These are phyloP conservation scores for Hormaphis cornu DNA, from an alignment of 1,140 invertebrate genomes.

Conservation along the genomic window DNA sequence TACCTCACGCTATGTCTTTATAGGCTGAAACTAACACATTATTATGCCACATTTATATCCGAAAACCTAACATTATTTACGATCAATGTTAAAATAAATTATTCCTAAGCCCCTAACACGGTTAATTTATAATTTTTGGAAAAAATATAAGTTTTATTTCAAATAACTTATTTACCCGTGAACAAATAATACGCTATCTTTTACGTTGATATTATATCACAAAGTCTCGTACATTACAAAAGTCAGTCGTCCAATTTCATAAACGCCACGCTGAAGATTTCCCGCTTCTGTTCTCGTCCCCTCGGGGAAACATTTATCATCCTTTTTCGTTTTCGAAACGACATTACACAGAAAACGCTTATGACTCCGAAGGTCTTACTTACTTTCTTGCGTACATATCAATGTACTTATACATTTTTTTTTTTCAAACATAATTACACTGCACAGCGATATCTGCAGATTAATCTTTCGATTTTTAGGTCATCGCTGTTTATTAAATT, in stretches of 20 bases:
- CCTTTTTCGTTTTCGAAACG: not conserved
- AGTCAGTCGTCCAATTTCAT: not conserved
- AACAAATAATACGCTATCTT: not conserved
- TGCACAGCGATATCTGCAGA: too few relatives aligned
- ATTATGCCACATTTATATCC: too few relatives aligned
- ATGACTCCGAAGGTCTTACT: not conserved
- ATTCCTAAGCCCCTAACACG: too few relatives aligned
- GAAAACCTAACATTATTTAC: too few relatives aligned
- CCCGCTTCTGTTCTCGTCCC: not conserved
- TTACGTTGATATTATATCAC: not conserved
- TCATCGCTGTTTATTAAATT: not conserved
- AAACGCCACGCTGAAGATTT: not conserved
- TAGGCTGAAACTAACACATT: too few relatives aligned
- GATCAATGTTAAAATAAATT: too few relatives aligned
- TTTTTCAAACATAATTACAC: too few relatives aligned
- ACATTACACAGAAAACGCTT: not conserved
- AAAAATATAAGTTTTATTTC: too few relatives aligned
- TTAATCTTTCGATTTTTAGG: not conserved
- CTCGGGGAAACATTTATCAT: constrained; percentile 17
- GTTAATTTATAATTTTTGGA: too few relatives aligned
- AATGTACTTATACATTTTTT: too few relatives aligned
- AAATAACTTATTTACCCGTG: too few relatives aligned
- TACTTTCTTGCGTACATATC: not conserved
- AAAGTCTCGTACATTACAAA: constrained; percentile 8
- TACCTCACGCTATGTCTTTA: too few relatives aligned